Base-by-base conservation (phyloP, 1,140 invertebrate genomes). In the Daktulosphaira vitifoliae region DNA sequence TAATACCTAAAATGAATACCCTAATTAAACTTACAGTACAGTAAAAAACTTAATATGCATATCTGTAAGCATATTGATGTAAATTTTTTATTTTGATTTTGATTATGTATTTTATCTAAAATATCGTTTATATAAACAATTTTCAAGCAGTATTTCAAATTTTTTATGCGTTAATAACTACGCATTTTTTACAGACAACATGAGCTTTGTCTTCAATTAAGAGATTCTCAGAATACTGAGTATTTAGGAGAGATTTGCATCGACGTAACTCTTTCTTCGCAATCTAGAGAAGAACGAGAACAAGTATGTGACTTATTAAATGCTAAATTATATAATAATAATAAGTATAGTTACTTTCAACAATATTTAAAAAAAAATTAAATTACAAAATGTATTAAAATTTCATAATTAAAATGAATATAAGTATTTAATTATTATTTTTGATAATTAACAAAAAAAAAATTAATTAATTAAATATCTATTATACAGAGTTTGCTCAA, bases 251-350 rank as follows among this genome's bases (percentile, higher is more conserved):
- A 92, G 74, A 83, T 97, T 46, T 78, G 82, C 44, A 72, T 98
- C 33, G 84, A 84, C 42, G 82, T 85, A 20, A 92, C 88, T 0
- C 78, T 98, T 4, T 86, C 85, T 77, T 92, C 93, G 3, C 86
- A 87, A 71, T 88, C 89, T 56, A 89, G 92, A 74, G 90, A 93
- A 75, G 93, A 97, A 72, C 94, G 93, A 76, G 92, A 96, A 73
- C 86, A 90, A 81, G 92, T 95, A 77, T 80, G 79, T 77, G 3
- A 6, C 5, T 33, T 33, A 11, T n/a, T n/a, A n/a, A n/a, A n/a
- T n/a, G n/a, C n/a, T n/a, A n/a, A n/a, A n/a, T n/a, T n/a, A n/a
- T n/a, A n/a, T n/a, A n/a, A n/a, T n/a, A n/a, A n/a, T n/a, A n/a
- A n/a, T n/a, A n/a, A n/a, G n/a, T n/a, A n/a, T n/a, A n/a, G n/a